Percentiles rank a stretch among this genome's conserved stretches.
These are phyloP conservation scores for Notamacropus eugenii DNA, from an alignment of 2,797 vertebrate species.

Conservation along the genomic window DNA sequence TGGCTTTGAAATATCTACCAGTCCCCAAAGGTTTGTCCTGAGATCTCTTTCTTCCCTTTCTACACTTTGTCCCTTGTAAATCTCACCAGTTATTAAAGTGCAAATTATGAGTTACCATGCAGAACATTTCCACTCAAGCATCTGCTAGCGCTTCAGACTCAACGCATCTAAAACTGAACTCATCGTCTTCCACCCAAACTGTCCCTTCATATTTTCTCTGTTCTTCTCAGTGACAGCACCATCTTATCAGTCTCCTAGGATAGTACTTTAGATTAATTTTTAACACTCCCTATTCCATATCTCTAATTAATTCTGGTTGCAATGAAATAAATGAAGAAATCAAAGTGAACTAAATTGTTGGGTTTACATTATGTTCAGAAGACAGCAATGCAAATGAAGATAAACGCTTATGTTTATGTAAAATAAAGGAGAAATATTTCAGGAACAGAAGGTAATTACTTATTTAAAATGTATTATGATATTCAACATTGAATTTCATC, in stretches of 20 bases:
- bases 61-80: not conserved
- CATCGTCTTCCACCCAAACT: not conserved
- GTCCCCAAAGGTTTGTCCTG: not conserved
- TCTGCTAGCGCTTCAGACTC: not conserved
- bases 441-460: not conserved
- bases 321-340: not conserved
- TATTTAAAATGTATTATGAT: not conserved
- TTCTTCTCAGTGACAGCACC: not conserved
- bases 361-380: not conserved
- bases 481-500: not conserved
- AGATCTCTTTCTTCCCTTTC: not conserved
- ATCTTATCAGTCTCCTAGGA: not conserved
- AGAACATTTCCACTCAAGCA: not conserved
- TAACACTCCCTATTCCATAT: not conserved
- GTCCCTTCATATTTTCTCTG: not conserved
- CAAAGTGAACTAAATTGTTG: not conserved
- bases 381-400: not conserved
- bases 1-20: not conserved
- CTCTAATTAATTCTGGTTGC: not conserved
- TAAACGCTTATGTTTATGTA: not conserved
- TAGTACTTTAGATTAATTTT: not conserved
- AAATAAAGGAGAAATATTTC: not conserved
- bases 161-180: not conserved
- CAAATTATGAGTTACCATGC: not conserved
- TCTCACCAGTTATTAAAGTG: not conserved